These are phyloP conservation scores for Muschampia plurimacula DNA, from an alignment of 2,888 invertebrate species.

Conservation along the genomic window DNA sequence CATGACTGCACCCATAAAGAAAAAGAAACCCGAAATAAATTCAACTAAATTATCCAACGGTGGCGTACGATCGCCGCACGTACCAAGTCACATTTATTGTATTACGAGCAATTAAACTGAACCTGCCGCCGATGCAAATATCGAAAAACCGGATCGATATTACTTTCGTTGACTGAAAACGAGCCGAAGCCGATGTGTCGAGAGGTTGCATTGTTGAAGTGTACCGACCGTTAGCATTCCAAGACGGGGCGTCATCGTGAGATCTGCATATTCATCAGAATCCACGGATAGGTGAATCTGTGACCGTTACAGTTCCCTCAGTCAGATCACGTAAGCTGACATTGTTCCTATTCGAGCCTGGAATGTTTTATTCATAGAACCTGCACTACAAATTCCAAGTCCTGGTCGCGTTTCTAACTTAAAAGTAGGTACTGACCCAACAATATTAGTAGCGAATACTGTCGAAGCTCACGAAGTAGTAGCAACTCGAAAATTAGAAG, in stretches of 20 bases:
- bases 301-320: slow-evolving; percentile 67
- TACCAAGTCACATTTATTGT: slow-evolving; percentile 46
- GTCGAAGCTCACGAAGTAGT: background rate
- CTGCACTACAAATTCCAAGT: slow-evolving; percentile 57
- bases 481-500: too few relatives aligned
- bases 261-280: slow-evolving; percentile 79
- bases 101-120: slow-evolving; percentile 53
- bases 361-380: slow-evolving; percentile 69
- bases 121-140: slow-evolving; percentile 55
- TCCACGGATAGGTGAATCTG: slow-evolving; percentile 68
- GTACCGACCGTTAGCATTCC: slow-evolving; percentile 80
- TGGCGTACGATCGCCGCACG: slow-evolving; percentile 16
- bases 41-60: slow-evolving; percentile 31
- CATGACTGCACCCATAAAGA: slow-evolving; percentile 12
- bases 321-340: slow-evolving; percentile 55
- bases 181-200: slow-evolving; percentile 45
- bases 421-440: slow-evolving; percentile 23
- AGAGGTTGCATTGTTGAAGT: slow-evolving; percentile 64
- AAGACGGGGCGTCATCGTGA: slow-evolving; percentile 68
- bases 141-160: slow-evolving; percentile 49
- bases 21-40: slow-evolving; percentile 17
- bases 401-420: slow-evolving; percentile 53
- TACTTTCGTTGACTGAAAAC: slow-evolving; percentile 55
- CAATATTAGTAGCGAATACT: slow-evolving; percentile 1
- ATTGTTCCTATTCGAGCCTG: slow-evolving; percentile 43